Base-by-base conservation (phyloP, 2,797 vertebrate species). In the Lacerta agilis region DNA sequence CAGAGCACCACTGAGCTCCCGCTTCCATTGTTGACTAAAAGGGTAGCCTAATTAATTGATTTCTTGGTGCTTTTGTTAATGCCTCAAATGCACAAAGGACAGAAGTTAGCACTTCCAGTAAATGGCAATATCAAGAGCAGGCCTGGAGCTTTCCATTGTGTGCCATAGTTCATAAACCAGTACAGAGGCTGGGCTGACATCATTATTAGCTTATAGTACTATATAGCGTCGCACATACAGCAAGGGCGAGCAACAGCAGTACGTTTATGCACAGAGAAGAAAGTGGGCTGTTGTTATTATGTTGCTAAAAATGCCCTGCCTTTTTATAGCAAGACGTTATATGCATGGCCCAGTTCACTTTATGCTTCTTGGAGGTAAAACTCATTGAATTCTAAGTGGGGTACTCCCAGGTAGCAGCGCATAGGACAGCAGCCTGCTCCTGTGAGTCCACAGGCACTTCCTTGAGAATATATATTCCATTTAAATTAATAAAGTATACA, bases 31-130 rank as follows among this genome's bases (percentile, higher is more conserved):
- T 82, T 93, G 83, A 82, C 94, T 94, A 93, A 92, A 96, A 95
- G 88, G 72, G 61, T 76, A 92, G n/a, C 83, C 88, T 94, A 95
- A 95, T 95, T 95, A 95, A 96, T 88, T 92, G 87, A 86, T 92
- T 93, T 86, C 90, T 94, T 89, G 76, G 83, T 88, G 88, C 83
- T 89, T 91, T 91, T 95, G 88, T 92, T 96, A 92, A 93, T 94
- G 79, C 86, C 80, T 92, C 93, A 93, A 86, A 86, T 94, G 91
- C 84, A 94, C 93, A 95, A 88, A 93, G 69, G 88, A 91, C 36
- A 43, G 11, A 90, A 90, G 73, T 84, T 89, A 90, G 85, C 92
- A 94, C 91, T 91, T 82, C 91, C 27, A 75, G 85, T 85, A 94
- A 95, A 90, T 90, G 73, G 90, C 92, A 94, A 83, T 88, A 94